Base-by-base conservation (phyloP, 2,888 invertebrate genomes). In the Polydrusus tereticollis region DNA sequence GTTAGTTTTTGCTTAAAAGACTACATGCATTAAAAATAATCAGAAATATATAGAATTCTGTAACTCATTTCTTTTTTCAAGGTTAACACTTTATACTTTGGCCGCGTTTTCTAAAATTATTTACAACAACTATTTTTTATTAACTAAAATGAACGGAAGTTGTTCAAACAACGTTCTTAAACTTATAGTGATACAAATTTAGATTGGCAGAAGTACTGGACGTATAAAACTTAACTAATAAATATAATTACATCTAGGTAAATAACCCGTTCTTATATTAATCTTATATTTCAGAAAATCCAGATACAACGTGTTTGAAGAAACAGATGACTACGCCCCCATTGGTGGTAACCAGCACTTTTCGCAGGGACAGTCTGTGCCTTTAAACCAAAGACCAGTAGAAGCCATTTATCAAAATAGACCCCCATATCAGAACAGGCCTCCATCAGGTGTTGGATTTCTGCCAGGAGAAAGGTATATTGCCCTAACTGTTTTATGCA, bases 261-360 rank as follows among this genome's bases (percentile, higher is more conserved):
- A 26, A 26, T 5, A 26, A 5, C 7, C 26, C 7, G 5, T 41
- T 5, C 41, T 2, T 16, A 16, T 41, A 16, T 41, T n/a, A 16
- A 16, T 5, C 14, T n/a, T n/a, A 14, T 41, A 4, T 41, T 47
- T 47, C 33, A 74, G 69, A 21, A 57, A 63, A 16, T 38, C 63
- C 12, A 52, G 68, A 10, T 74, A 74, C 18, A 68, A 74, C 36
- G 71, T 71, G 0, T 74, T 58, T 50, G 74, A 74, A 59, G 59
- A 67, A 47, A 33, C 52, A 10, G 59, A 73, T 29, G 74, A 74
- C 18, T 58, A 64, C 20, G n/a, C 20, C 16, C 73, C 73, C 10
- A 8, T 52, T 21, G 59, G 45, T 14, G 16, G 38, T 0, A 36
- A n/a, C 10, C 63, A 43, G n/a, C 58, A 65, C 29, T 70, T 29